phyloP scores from a whole-genome alignment of 2,797 vertebrate species.

The Acipenser transmontanus region DNA sequence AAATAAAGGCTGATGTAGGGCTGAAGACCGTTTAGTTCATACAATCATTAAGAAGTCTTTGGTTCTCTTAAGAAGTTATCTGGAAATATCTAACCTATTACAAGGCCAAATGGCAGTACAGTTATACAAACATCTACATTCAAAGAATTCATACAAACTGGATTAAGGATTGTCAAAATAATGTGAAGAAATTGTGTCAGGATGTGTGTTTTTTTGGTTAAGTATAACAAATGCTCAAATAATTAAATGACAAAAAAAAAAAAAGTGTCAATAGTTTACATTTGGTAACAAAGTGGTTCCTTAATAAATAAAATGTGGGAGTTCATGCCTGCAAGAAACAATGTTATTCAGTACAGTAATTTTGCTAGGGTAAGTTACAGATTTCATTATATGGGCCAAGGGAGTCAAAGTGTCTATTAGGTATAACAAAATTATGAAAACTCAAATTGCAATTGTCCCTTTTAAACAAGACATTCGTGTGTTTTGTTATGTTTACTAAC shows the following conservation, averaged over 20 bases:
- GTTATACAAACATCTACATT: constrained; percentile 60
- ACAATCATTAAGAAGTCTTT: constrained; percentile 99
- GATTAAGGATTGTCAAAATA: constrained; percentile 73
- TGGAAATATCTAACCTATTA: constrained; percentile 12
- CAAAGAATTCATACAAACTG: constrained; percentile 56
- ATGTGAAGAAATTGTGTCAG: constrained; percentile 10
- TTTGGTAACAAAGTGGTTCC: not conserved
- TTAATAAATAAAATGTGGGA: not conserved
- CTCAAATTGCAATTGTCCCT: constrained; percentile 60
- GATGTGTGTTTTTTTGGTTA: not conserved
- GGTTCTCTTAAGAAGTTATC: constrained; percentile 76
- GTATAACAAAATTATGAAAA: constrained; percentile 11
- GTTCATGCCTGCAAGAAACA: not conserved
- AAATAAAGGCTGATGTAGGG: constrained; percentile 47
- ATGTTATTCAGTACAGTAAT: not conserved
- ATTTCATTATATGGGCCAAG: no score
- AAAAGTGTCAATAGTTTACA: constrained; percentile 15
- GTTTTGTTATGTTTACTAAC: constrained; percentile 28
- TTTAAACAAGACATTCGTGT: constrained; percentile 67
- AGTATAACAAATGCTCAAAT: not conserved
- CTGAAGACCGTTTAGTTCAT: constrained; percentile 71
- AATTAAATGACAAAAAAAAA: constrained; percentile 11
- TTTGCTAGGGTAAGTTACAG: no score
- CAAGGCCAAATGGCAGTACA: constrained; percentile 44
- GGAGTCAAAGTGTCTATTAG: no score